Evolutionary conservation across 2,888 invertebrate species (phyloP).

Genomic region (Chaitophorus viminalis): DNA sequence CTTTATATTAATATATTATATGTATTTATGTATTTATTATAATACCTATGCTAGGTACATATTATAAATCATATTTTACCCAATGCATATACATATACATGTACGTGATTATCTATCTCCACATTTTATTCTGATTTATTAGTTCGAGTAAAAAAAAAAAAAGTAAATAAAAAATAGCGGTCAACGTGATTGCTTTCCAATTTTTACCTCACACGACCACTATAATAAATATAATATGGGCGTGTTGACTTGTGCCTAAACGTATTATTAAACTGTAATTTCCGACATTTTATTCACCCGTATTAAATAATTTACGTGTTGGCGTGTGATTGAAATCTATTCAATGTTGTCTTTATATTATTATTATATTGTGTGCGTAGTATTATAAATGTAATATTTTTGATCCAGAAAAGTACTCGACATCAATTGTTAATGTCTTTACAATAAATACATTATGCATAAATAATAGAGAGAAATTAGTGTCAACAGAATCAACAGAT

Average conservation of each 20-base stretch:
- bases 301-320: slow-evolving; percentile 33
- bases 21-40: background rate
- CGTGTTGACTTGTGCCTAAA: slow-evolving; percentile 27
- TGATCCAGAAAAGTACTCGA: background rate
- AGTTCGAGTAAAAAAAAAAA: slow-evolving; percentile 12
- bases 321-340: slow-evolving; percentile 44
- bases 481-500: too few species aligned
- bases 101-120: slow-evolving; percentile 33
- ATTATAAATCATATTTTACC: background rate
- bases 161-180: slow-evolving; percentile 27
- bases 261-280: slow-evolving; percentile 44
- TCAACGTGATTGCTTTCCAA: slow-evolving; percentile 51
- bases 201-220: slow-evolving; percentile 50
- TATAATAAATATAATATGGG: slow-evolving; percentile 36
- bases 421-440: background rate
- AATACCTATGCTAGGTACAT: background rate
- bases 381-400: background rate
- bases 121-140: slow-evolving; percentile 46
- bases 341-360: slow-evolving; percentile 21
- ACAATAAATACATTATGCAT: background rate
- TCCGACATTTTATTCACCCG: slow-evolving; percentile 25
- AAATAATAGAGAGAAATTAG: too few species aligned
- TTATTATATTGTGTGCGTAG: background rate
- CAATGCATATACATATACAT: background rate
- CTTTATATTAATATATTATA: too few species aligned